phyloP scores from a whole-genome alignment of 2,888 invertebrate genomes.

The Rhyacophila evoluta region DNA sequence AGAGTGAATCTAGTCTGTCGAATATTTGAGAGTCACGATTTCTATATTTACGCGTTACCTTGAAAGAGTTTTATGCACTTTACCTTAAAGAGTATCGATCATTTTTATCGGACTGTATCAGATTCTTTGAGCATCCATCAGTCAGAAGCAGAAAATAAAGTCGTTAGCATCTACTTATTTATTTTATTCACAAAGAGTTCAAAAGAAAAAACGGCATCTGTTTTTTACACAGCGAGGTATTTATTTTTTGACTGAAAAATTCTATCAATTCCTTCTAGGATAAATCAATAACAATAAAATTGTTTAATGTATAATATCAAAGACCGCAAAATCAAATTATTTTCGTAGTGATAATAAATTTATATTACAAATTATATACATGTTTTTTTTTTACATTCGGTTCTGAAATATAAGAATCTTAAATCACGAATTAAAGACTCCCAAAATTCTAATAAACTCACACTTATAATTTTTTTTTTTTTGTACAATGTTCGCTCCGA shows the following conservation, averaged over 20 bases:
- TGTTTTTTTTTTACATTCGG: too few relatives aligned
- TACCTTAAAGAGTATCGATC: background rate
- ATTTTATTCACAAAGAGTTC: background rate
- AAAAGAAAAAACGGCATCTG: background rate
- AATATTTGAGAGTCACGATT: too few relatives aligned
- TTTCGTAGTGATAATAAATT: background rate
- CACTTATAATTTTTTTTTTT: too few relatives aligned
- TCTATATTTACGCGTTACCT: too few relatives aligned
- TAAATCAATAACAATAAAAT: constrained; percentile 8
- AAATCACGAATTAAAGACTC: too few relatives aligned
- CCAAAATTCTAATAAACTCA: too few relatives aligned
- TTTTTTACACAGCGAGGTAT: background rate
- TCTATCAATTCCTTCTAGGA: background rate
- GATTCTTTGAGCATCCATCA: background rate
- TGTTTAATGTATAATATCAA: background rate
- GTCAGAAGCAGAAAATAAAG: background rate
- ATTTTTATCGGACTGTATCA: background rate
- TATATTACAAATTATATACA: too few relatives aligned
- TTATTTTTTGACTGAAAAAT: background rate
- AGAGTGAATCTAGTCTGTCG: too few relatives aligned
- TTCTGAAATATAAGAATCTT: too few relatives aligned
- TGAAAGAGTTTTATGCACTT: background rate
- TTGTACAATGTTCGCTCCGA: too few relatives aligned
- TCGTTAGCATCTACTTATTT: background rate
- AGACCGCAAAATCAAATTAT: background rate